Evolutionary conservation across 2,797 vertebrate species (phyloP), one percentile per base, ranked within the genome.

Genomic region (Sebastes baramenuke): DNA sequence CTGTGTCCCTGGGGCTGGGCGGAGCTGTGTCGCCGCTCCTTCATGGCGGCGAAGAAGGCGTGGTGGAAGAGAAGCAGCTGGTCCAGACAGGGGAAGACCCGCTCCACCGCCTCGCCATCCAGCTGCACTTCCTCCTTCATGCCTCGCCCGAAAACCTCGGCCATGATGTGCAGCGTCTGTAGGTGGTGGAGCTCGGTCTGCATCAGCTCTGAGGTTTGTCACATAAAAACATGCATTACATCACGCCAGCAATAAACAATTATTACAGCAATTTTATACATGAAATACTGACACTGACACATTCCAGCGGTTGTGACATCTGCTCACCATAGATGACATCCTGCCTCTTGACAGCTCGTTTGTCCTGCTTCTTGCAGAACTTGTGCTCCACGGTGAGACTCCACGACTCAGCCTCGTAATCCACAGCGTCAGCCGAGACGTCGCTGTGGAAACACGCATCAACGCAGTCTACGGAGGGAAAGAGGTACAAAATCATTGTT

Each of bases 181-280:
- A 99, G 95, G 89, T 99, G 98, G 92, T 99, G 98, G 38, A 97
- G 91, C 95, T 99, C 98, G 0, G 98, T 99, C 92, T 98, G 98
- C 97, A 99, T 98, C 85, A 99, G 95, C 91, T 99, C 98, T 99
- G 91, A 20, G 20, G 55, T 32, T 24, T 24, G 58, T 36, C 24
- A 29, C 52, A 42, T n/a, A 49, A 56, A 16, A 30, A 52, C 20
- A 24, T 8, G n/a, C 4, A 9, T 18, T 12, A 25, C 1, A 54
- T 42, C 24, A 10, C 18, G 5, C 3, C 46, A 30, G 18, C 0
- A 2, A 8, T n/a, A 56, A 67, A 59, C 29, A 75, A 52, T 67
- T 36, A 12, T 9, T 73, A 36, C 13, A 27, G 30, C 46, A 24
- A 22, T 72, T 64, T 9, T 20, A n/a, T n/a, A 34, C 16, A 58